Conservation (phyloP, 2,113 vertebrate species). For the Halcyon senegalensis region DNA sequence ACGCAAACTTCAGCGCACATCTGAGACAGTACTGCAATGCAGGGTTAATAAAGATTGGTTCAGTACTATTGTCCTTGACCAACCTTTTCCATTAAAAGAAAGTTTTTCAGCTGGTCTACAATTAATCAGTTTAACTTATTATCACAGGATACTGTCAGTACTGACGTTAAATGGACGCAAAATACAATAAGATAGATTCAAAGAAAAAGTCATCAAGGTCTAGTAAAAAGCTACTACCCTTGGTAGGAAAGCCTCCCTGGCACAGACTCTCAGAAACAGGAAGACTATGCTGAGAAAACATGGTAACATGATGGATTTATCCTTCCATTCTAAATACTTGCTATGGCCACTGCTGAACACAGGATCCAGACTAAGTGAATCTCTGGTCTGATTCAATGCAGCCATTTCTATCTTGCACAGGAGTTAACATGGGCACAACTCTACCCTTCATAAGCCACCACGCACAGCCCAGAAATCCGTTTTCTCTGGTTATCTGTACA, state of each 20-base stretch:
- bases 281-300: neutral
- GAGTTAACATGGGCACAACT: neutral
- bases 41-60: neutral
- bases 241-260: neutral
- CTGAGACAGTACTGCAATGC: rapidly evolving
- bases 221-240: neutral
- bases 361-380: neutral
- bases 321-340: neutral
- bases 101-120: neutral
- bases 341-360: neutral
- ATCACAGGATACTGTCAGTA: neutral
- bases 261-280: neutral
- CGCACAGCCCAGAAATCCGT: neutral
- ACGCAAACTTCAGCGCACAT: neutral
- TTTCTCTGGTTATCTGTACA: neutral
- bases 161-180: neutral
- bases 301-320: neutral
- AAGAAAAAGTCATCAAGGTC: neutral
- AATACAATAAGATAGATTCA: neutral
- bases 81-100: neutral
- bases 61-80: neutral
- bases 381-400: neutral
- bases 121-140: neutral
- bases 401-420: neutral
- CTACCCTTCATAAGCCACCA: neutral